A percentile compares a stretch with the other conserved stretches of the same genome.
These are phyloP conservation scores for Patella vulgata DNA, from an alignment of 1,140 invertebrate species.

Conservation along the genomic window DNA sequence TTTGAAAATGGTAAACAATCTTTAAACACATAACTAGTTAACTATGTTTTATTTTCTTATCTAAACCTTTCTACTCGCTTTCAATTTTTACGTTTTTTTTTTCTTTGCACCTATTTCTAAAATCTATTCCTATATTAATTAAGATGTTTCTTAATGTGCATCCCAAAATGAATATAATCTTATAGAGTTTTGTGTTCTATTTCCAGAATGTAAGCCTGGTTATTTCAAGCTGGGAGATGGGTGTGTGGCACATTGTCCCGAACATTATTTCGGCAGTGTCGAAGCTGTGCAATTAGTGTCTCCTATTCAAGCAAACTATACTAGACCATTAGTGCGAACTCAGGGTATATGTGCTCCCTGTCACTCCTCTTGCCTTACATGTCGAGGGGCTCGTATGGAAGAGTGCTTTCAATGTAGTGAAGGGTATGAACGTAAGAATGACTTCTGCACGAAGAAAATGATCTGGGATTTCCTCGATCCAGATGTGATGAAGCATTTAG, in stretches of 20 bases:
- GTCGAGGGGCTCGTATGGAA: constrained; percentile 42
- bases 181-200: constrained; percentile 17
- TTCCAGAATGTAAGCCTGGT: constrained; percentile 57
- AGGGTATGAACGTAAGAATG: constrained; percentile 44
- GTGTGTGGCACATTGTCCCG: constrained; percentile 57
- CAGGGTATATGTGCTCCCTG: constrained; percentile 50
- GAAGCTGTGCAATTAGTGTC: constrained; percentile 41
- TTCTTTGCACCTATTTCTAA: not conserved
- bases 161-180: too few relatives aligned
- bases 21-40: not conserved
- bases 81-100: not conserved
- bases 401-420: constrained; percentile 57
- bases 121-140: not conserved
- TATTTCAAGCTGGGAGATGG: constrained; percentile 54
- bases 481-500: constrained; percentile 54
- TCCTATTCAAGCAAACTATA: constrained; percentile 27
- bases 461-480: constrained; percentile 57
- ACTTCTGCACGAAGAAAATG: constrained; percentile 50
- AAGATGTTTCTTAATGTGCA: not conserved
- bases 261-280: constrained; percentile 55
- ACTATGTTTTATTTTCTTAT: not conserved
- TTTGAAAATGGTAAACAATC: not conserved
- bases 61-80: not conserved
- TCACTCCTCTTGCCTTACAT: constrained; percentile 54
- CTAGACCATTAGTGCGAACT: constrained; percentile 33